These are phyloP conservation scores for Hassar affinis DNA, from an alignment of 2,113 vertebrate species.

Conservation along the genomic window DNA sequence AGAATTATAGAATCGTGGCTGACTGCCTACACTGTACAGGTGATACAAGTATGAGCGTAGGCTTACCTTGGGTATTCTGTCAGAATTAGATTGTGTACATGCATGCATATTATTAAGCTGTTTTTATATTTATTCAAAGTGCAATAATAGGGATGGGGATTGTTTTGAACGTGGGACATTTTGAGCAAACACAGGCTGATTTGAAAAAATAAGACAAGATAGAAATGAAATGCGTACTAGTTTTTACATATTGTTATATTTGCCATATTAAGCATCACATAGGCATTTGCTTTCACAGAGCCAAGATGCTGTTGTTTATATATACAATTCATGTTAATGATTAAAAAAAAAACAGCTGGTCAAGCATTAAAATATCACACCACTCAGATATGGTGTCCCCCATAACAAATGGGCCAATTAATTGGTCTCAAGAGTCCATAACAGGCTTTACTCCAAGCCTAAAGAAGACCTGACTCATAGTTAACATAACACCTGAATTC, in stretches of 20 bases:
- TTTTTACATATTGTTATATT: background rate
- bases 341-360: background rate
- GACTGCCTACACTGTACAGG: background rate
- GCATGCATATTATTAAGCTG: background rate
- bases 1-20: too few relatives aligned
- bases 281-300: background rate
- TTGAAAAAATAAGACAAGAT: too few relatives aligned
- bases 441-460: background rate
- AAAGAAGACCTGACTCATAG: constrained; percentile 80
- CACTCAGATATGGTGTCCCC: background rate
- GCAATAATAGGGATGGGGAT: background rate
- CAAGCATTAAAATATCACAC: background rate
- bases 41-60: background rate
- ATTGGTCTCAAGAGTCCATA: background rate
- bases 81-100: background rate
- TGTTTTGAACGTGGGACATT: background rate
- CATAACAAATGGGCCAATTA: background rate
- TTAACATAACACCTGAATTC: constrained; percentile 91
- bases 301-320: background rate
- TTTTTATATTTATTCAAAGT: background rate
- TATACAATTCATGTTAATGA: background rate
- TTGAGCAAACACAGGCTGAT: too few relatives aligned
- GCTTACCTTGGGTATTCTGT: background rate
- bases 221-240: background rate
- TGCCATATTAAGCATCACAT: too few relatives aligned